Conservation (phyloP, 2,113 vertebrate species). For the Semnornis frantzii region DNA sequence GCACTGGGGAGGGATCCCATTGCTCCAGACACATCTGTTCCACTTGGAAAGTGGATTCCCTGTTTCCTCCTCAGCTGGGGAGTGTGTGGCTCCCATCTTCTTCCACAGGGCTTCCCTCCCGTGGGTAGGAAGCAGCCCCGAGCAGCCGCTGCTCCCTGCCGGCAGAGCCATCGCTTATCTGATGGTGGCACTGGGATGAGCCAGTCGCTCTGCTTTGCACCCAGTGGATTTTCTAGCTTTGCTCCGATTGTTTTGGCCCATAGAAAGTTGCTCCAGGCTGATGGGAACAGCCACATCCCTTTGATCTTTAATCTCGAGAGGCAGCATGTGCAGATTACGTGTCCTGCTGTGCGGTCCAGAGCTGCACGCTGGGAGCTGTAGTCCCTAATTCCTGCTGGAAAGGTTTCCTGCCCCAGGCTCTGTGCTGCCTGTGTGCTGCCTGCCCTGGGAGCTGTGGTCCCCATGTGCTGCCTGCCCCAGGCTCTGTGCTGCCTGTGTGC, state of each 20-base stretch:
- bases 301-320: slow-evolving; percentile 35
- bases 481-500: too few relatives aligned
- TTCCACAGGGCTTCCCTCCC: background rate
- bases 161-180: background rate
- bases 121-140: background rate
- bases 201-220: slow-evolving; percentile 24
- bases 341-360: background rate
- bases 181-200: background rate
- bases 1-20: accelerated
- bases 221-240: slow-evolving; percentile 35
- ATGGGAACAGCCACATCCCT: background rate
- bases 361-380: background rate
- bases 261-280: slow-evolving; percentile 30
- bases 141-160: background rate
- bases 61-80: background rate
- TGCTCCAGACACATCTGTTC: background rate
- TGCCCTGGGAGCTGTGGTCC: too few relatives aligned
- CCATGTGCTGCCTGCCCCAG: too few relatives aligned
- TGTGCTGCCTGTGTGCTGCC: too few relatives aligned
- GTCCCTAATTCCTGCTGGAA: background rate
- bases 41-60: background rate
- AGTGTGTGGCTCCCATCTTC: accelerated
- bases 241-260: background rate
- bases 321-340: background rate
- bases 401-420: background rate